Conservation (phyloP, 1,140 invertebrate species). For the Drosophila gunungcola region DNA sequence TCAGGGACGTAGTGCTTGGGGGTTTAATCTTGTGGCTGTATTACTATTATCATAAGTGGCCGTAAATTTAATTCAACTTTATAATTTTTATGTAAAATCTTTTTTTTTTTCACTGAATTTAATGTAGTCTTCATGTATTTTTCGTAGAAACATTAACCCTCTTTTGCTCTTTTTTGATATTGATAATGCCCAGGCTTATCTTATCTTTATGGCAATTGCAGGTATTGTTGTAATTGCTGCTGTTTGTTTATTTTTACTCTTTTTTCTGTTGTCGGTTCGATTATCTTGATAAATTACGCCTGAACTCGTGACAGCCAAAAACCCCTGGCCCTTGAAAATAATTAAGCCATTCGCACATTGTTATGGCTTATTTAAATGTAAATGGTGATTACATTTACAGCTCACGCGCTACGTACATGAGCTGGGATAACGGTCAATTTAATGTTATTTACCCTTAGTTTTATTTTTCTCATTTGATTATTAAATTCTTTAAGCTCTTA, state of each 20-base stretch:
- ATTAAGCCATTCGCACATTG: conserved; percentile 44
- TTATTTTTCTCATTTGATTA: conserved; percentile 1
- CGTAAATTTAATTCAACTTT: too few species aligned
- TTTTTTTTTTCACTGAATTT: neutral
- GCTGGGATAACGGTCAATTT: neutral
- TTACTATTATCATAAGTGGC: neutral
- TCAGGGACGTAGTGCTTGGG: neutral
- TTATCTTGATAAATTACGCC: conserved; percentile 79
- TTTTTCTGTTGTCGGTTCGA: conserved; percentile 41
- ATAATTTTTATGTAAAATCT: neutral
- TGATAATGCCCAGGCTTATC: conserved; percentile 73
- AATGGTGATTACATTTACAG: conserved; percentile 53
- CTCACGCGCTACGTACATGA: conserved; percentile 51
- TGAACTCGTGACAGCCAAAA: conserved; percentile 66
- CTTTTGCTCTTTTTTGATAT: conserved; percentile 26
- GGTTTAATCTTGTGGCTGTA: neutral
- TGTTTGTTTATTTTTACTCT: conserved; percentile 25
- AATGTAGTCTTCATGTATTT: neutral
- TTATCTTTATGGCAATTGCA: conserved; percentile 67
- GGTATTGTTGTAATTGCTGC: conserved; percentile 46
- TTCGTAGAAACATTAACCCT: neutral
- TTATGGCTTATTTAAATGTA: conserved; percentile 57
- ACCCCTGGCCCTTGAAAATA: conserved; percentile 26
- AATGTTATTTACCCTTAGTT: conserved; percentile 29
- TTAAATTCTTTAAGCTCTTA: neutral